phyloP scores from a whole-genome alignment of 2,113 vertebrate species.

The Caranx ignobilis region DNA sequence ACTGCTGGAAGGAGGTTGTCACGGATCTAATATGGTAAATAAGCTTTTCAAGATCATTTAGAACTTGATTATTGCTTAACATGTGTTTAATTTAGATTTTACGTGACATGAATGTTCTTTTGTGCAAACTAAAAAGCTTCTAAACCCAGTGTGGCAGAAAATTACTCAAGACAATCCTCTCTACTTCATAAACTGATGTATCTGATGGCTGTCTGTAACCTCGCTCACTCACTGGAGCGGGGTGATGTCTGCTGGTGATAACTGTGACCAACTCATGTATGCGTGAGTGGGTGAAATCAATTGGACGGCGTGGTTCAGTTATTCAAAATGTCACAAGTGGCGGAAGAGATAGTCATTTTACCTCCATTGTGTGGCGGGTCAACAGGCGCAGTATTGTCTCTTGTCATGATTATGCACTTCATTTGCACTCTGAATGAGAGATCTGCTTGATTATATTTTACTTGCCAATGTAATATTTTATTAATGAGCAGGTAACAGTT shows the following conservation, averaged over 20 bases:
- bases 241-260: slow-evolving; percentile 65
- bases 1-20: slow-evolving; percentile 28
- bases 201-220: slow-evolving; percentile 32
- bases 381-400: slow-evolving; percentile 36
- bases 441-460: slow-evolving; percentile 35
- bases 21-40: slow-evolving; percentile 70
- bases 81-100: not conserved
- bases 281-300: slow-evolving; percentile 57
- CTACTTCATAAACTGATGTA: slow-evolving; percentile 13
- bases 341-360: slow-evolving; percentile 50
- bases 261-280: slow-evolving; percentile 39
- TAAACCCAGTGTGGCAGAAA: not conserved
- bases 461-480: slow-evolving; percentile 27
- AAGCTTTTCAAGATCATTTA: slow-evolving; percentile 11
- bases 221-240: slow-evolving; percentile 16
- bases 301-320: slow-evolving; percentile 36
- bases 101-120: not conserved
- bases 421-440: slow-evolving; percentile 30
- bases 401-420: slow-evolving; percentile 22
- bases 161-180: not conserved
- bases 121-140: not conserved
- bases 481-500: not conserved
- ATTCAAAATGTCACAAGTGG: slow-evolving; percentile 60
- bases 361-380: slow-evolving; percentile 28
- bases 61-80: not conserved